These are phyloP conservation scores for Diogma glabrata DNA, from an alignment of 2,888 invertebrate species.

Conservation along the genomic window DNA sequence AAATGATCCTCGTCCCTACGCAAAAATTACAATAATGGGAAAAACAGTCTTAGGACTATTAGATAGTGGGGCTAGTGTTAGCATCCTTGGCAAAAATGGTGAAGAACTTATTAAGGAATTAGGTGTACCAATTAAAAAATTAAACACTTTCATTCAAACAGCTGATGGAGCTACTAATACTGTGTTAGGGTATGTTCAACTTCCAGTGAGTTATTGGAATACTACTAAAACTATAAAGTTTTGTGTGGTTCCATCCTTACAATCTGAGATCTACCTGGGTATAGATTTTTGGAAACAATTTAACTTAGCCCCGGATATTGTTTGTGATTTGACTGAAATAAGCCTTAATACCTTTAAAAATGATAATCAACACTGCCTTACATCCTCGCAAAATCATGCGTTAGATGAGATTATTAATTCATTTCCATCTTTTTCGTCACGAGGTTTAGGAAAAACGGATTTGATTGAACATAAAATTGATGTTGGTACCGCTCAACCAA, in stretches of 20 bases:
- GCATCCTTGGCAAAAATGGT: not conserved
- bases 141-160: not conserved
- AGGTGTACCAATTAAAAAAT: not conserved
- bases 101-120: not conserved
- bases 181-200: not conserved
- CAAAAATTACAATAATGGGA: not conserved
- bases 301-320: slow-evolving; percentile 9
- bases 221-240: not conserved
- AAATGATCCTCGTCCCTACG: not conserved
- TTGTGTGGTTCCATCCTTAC: too few relatives aligned
- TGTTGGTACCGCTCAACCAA: slow-evolving; percentile 15
- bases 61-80: not conserved
- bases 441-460: slow-evolving; percentile 15
- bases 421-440: not conserved
- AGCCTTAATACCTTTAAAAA: not conserved
- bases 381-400: too few relatives aligned
- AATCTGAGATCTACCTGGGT: slow-evolving; percentile 12
- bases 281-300: slow-evolving; percentile 15
- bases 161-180: not conserved
- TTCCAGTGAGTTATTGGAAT: not conserved
- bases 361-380: not conserved
- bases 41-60: not conserved
- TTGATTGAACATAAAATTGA: slow-evolving; percentile 17
- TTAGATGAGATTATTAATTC: not conserved
- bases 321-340: not conserved